A percentile compares a stretch with the other conserved stretches of the same genome.
phyloP scores from a whole-genome alignment of 2,888 invertebrate genomes.

The Nomada hirtipes region DNA sequence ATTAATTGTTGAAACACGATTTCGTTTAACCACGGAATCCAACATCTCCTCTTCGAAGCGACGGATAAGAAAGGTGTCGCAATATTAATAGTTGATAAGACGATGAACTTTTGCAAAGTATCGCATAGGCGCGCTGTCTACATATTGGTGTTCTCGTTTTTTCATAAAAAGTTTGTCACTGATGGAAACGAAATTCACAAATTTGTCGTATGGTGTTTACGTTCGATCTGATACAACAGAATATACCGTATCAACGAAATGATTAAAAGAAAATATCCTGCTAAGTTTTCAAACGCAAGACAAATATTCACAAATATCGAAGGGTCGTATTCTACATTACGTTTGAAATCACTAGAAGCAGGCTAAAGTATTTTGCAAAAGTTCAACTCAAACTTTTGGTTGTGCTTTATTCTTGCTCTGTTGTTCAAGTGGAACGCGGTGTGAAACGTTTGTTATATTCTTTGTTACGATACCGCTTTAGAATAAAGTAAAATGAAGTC shows the following conservation, averaged over 20 bases:
- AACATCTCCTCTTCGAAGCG: slow-evolving; percentile 2
- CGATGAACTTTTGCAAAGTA: no score
- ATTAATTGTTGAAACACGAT: no score
- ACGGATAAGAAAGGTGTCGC: neutral
- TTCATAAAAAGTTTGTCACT: no score
- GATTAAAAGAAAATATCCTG: neutral
- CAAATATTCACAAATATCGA: neutral
- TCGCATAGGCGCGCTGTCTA: no score
- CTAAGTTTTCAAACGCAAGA: neutral
- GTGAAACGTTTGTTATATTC: neutral
- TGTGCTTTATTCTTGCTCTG: neutral
- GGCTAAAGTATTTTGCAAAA: neutral
- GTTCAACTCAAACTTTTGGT: no score
- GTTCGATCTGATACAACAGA: neutral
- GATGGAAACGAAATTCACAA: no score
- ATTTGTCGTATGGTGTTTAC: no score
- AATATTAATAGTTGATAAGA: neutral
- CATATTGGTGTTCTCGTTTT: no score
- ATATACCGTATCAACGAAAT: neutral
- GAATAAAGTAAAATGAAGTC: neutral
- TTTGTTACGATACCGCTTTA: no score
- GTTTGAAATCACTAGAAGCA: neutral
- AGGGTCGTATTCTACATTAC: neutral
- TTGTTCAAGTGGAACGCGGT: neutral
- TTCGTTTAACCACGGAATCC: no score